Percentiles rank a stretch among this genome's conserved stretches.
These are phyloP conservation scores for Coluber constrictor DNA, from an alignment of 2,797 vertebrate species.

Conservation along the genomic window DNA sequence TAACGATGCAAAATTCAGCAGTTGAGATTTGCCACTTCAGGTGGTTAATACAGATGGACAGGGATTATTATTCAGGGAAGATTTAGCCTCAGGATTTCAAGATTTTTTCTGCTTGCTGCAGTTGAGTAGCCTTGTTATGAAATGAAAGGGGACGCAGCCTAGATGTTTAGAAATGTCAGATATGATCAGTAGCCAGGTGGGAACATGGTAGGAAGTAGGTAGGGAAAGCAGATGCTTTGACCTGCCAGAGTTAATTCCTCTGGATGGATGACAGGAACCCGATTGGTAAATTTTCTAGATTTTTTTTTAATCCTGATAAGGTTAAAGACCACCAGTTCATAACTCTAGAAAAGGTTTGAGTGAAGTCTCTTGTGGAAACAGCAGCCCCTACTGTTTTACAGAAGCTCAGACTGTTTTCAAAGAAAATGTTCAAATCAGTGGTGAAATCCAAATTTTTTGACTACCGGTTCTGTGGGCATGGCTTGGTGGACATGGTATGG, in stretches of 20 bases:
- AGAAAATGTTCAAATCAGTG: too few species aligned
- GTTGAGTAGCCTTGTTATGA: slow-evolving; percentile 47
- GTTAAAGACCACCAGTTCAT: neutral
- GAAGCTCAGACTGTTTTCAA: neutral
- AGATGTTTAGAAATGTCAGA: slow-evolving; percentile 52
- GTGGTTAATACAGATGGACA: slow-evolving; percentile 17
- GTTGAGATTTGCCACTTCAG: neutral
- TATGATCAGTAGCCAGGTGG: slow-evolving; percentile 54
- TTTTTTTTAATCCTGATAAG: neutral
- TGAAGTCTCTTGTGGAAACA: neutral
- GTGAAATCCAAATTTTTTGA: too few species aligned
- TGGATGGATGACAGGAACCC: neutral
- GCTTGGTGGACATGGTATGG: too few species aligned
- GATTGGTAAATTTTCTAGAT: neutral
- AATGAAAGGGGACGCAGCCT: slow-evolving; percentile 33
- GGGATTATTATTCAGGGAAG: neutral
- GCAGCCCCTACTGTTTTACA: neutral
- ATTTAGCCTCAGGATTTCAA: neutral
- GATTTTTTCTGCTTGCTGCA: neutral
- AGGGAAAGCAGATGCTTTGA: slow-evolving; percentile 37
- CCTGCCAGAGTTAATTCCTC: neutral
- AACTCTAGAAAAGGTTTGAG: neutral
- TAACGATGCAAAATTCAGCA: neutral
- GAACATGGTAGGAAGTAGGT: neutral
- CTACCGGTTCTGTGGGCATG: too few species aligned